Percentiles rank a stretch among this genome's conserved stretches.
Evolutionary conservation across 2,113 vertebrate genomes (phyloP).

Genomic region (Xenus cinereus): DNA sequence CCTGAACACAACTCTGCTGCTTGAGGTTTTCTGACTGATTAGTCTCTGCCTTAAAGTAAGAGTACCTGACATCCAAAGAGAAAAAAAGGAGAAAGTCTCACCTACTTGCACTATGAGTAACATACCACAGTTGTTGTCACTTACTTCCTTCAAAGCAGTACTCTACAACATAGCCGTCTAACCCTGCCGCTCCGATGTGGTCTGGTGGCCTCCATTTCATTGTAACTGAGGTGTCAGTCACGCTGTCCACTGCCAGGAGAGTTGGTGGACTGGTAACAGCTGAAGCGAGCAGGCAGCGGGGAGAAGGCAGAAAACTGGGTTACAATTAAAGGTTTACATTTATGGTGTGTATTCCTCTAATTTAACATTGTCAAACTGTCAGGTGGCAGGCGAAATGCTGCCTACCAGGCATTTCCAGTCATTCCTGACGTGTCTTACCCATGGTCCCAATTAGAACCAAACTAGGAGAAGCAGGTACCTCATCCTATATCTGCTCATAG

Average conservation of each 20-base stretch:
- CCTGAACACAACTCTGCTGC: neutral
- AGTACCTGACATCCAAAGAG: neutral
- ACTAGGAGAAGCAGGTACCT: neutral
- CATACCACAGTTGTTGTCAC: constrained; percentile 19
- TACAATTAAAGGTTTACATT: neutral
- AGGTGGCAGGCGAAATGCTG: neutral
- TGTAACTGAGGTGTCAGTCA: constrained; percentile 90
- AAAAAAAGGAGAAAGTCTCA: constrained; percentile 43
- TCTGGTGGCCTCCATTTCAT: constrained; percentile 98
- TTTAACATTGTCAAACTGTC: neutral
- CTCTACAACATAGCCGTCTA: constrained; percentile 94
- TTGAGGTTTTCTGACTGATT: neutral
- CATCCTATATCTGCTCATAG: neutral
- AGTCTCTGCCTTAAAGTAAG: neutral
- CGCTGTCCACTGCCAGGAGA: constrained; percentile 87
- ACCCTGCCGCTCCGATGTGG: constrained; percentile 93
- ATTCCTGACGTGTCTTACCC: neutral
- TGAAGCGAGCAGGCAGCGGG: constrained; percentile 31
- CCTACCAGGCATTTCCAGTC: neutral
- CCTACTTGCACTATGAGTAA: neutral
- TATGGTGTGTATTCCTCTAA: neutral
- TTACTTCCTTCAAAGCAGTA: constrained; percentile 98
- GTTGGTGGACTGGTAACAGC: constrained; percentile 98
- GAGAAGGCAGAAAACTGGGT: neutral
- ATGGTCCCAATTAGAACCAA: neutral